Base-by-base conservation (phyloP, 2,888 invertebrate genomes). In the Drosophila nr. fundita region DNA sequence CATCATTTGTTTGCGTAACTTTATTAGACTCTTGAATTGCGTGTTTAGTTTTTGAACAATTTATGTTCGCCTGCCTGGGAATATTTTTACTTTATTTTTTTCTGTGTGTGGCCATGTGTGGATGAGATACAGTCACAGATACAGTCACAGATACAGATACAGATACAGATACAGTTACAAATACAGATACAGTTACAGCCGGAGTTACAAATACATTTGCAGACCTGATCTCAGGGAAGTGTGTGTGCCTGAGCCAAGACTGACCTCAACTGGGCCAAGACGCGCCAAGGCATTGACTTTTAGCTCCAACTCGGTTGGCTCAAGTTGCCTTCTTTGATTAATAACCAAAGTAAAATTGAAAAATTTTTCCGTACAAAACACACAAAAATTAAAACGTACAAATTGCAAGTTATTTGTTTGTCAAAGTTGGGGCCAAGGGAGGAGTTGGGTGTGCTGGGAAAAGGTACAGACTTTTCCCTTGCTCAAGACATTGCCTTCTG, bases 321-420 rank as follows among this genome's bases (percentile, higher is more conserved):
- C 15, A 45, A 45, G 45, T 45, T 45, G 24, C 45, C 27, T 53
- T 80, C 61, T 63, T 82, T 91, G 92, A 91, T 91, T 91, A 91
- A 91, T 91, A 89, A 81, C 82, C 82, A 76, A 80, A 84, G 87
- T 89, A 81, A 91, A 92, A 92, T 92, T 90, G 83, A 82, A 83
- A 87, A 80, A 79, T 80, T 87, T 83, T 64, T 68, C 63, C 66
- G 77, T 81, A 80, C 64, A 81, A 82, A 80, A 85, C 78, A 89
- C 76, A 89, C 83, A 83, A 91, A 91, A 90, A 86, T 88, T 90
- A 87, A 91, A 92, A 82, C 85, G 83, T 89, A 91, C 92, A 91
- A 91, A 91, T 91, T 92, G 92, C 82, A 78, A 86, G 92, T 87
- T 91, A 91, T 91, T 91, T 92, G 86, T 91, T 90, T 82, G 68